phyloP scores from a whole-genome alignment of 2,797 vertebrate genomes.

The Rhinoraja longicauda region DNA sequence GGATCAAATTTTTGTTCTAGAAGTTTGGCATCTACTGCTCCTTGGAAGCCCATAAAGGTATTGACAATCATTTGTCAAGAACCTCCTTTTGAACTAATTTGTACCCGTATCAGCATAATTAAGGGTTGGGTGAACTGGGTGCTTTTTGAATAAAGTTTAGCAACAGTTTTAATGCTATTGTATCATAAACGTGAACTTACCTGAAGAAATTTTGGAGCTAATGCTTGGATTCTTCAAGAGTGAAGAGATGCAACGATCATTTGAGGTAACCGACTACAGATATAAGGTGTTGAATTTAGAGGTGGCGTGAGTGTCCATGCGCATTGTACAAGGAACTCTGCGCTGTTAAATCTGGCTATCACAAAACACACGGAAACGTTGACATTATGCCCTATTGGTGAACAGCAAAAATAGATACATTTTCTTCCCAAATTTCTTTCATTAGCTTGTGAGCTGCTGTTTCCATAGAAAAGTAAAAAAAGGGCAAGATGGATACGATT shows the following conservation, averaged over 20 bases:
- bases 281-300: background rate
- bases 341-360: background rate
- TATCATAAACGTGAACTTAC: background rate
- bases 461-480: background rate
- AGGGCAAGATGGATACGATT: background rate
- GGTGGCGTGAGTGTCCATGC: background rate
- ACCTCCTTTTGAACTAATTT: background rate
- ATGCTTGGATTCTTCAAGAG: background rate
- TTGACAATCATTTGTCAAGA: background rate
- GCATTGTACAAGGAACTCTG: background rate
- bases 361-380: background rate
- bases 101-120: background rate
- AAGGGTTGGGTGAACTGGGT: background rate
- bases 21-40: too few relatives aligned
- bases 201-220: background rate
- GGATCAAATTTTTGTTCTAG: too few relatives aligned
- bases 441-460: background rate
- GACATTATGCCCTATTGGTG: background rate
- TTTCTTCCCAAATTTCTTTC: background rate
- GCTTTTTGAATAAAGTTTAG: background rate
- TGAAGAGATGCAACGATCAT: background rate
- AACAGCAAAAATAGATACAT: background rate
- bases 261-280: background rate
- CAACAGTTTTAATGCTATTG: background rate
- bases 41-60: background rate